Evolutionary conservation across 2,113 vertebrate species (phyloP).

Genomic region (Sander vitreus): DNA sequence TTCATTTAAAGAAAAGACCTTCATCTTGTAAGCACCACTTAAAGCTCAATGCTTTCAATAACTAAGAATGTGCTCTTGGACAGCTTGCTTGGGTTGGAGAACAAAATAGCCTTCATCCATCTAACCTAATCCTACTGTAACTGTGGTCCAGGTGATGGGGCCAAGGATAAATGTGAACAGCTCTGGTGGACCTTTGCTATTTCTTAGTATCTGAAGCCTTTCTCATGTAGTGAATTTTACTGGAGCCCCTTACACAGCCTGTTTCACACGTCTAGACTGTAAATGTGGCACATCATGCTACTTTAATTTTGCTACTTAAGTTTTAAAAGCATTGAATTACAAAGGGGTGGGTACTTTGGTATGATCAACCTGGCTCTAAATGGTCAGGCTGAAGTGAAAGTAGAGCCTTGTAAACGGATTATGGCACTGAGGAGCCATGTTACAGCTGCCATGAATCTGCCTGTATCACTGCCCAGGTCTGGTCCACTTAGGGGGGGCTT

Average conservation of each 20-base stretch:
- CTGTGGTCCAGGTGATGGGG: slow-evolving; percentile 14
- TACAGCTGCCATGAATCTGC: slow-evolving; percentile 75
- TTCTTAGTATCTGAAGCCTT: slow-evolving; percentile 7
- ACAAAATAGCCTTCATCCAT: slow-evolving; percentile 34
- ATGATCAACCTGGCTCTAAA: slow-evolving; percentile 33
- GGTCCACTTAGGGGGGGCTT: slow-evolving; percentile 56
- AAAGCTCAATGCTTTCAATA: slow-evolving; percentile 39
- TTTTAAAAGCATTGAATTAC: slow-evolving; percentile 49
- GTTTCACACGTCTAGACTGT: slow-evolving; percentile 43
- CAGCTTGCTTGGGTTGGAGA: slow-evolving; percentile 25
- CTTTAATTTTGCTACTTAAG: slow-evolving; percentile 21
- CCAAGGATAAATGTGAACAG: slow-evolving; percentile 24
- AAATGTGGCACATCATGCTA: slow-evolving; percentile 33
- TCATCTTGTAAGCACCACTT: slow-evolving; percentile 17
- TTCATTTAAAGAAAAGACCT: slow-evolving; percentile 32
- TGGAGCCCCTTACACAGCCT: slow-evolving; percentile 32
- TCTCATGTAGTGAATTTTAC: slow-evolving; percentile 19
- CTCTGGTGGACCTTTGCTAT: slow-evolving; percentile 9
- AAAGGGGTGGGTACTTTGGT: slow-evolving; percentile 29
- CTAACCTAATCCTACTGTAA: slow-evolving; percentile 34
- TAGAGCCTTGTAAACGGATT: slow-evolving; percentile 60
- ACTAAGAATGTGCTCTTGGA: slow-evolving; percentile 50
- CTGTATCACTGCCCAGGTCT: slow-evolving; percentile 56
- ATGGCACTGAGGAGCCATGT: slow-evolving; percentile 40
- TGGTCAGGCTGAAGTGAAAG: slow-evolving; percentile 55